phyloP scores from a whole-genome alignment of 2,888 invertebrate species.

The Cylindroiulus punctatus region DNA sequence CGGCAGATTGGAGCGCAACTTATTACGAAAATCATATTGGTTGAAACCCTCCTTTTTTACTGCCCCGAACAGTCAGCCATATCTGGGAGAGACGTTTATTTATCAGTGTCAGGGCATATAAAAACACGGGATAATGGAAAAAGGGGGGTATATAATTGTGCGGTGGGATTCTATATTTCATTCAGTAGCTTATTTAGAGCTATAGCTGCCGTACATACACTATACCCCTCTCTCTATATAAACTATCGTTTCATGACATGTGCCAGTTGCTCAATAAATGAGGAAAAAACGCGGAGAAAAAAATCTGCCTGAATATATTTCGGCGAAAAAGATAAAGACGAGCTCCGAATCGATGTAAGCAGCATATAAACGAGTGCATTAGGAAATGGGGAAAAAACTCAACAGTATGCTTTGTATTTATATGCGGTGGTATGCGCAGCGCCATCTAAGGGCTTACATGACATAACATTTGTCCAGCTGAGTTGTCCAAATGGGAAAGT shows the following conservation, averaged over 20 bases:
- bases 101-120: constrained; percentile 43
- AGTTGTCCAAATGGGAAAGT: too few species aligned
- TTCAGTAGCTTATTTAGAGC: constrained; percentile 37
- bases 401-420: neutral
- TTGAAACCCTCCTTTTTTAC: constrained; percentile 23
- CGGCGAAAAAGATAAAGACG: constrained; percentile 34
- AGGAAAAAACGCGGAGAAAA: neutral
- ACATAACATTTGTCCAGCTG: too few species aligned
- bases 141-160: neutral
- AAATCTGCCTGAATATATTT: constrained; percentile 2
- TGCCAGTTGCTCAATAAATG: constrained; percentile 46
- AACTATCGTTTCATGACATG: constrained; percentile 50
- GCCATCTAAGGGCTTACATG: neutral
- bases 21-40: constrained; percentile 47
- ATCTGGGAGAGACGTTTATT: constrained; percentile 48
- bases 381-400: neutral
- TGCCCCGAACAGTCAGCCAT: neutral
- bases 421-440: neutral
- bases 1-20: constrained; percentile 39
- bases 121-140: constrained; percentile 24
- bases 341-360: constrained; percentile 16
- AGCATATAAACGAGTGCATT: constrained; percentile 52
- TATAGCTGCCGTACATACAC: neutral
- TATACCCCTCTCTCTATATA: neutral
- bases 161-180: constrained; percentile 17